phyloP scores from a whole-genome alignment of 1,140 invertebrate genomes.

The Camponotus pennsylvanicus region DNA sequence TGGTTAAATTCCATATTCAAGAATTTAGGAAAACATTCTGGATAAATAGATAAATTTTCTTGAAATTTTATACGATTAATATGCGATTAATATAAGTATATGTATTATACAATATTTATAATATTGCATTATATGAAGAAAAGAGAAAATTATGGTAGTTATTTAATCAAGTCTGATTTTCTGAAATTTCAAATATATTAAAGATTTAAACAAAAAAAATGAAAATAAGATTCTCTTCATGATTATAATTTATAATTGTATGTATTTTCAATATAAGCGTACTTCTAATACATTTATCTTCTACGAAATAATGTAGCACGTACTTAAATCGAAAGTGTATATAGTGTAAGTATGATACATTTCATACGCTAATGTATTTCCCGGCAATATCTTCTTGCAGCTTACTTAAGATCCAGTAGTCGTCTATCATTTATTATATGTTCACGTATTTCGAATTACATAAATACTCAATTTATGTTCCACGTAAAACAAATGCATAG shows the following conservation, averaged over 20 bases:
- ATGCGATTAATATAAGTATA: background rate
- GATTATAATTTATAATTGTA: background rate
- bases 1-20: background rate
- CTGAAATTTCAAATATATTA: background rate
- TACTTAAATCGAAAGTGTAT: background rate
- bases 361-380: background rate
- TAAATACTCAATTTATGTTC: conserved; percentile 3
- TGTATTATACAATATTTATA: conserved; percentile 2
- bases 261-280: background rate
- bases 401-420: background rate
- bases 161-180: background rate
- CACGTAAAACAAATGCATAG: background rate
- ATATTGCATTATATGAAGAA: background rate
- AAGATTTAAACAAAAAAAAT: background rate
- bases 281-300: background rate
- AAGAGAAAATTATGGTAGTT: background rate
- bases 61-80: background rate
- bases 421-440: conserved; percentile 1
- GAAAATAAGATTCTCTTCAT: no score
- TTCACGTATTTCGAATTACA: conserved; percentile 4
- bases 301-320: background rate
- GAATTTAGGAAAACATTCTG: background rate
- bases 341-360: background rate
- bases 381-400: background rate
- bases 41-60: background rate